Evolutionary conservation across 92 coral and sea anemone genomes (phyloP), one percentile per base, ranked within the genome.

Genomic region (Anthopleura xanthogrammica): DNA sequence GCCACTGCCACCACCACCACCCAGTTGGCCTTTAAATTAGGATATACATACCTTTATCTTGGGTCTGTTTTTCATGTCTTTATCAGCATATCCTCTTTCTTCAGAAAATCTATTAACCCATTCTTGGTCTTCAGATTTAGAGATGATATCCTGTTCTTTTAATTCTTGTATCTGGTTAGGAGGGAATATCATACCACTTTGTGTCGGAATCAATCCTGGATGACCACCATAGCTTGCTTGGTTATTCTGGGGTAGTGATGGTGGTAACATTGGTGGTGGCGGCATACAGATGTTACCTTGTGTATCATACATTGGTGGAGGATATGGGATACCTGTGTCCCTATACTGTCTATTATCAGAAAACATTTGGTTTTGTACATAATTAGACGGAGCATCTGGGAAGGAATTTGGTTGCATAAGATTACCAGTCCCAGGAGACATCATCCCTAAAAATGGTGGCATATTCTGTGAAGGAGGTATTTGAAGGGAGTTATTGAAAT

Each of bases 41-140:
- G 36, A 29, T 29, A 0, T 20, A 62, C 23, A 20, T 84, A 84
- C 87, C 87, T 84, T 84, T 16, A 78, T 76, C 17, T 22, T 40
- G 39, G 39, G 55, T 11, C 16, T 66, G 48, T 79, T 50, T 41
- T 78, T 14, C 20, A 22, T 52, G 19, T 72, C 84, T n/a, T 43
- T 55, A 40, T 9, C 1, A 13, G 8, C 29, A 74, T 78, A 80
- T 48, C 87, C 73, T 80, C 91, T 91, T 62, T 80, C 88, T 75
- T 78, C 74, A 36, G 88, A 29, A 87, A 93, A 93, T 9, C 60
- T 87, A 39, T 91, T 76, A 41, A 93, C 83, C 94, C 90, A 85
- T 12, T 77, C 80, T 75, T 90, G 89, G 71, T 85, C 92, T 60
- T 48, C 58, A 11, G 50, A 41, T 83, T 80, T 83, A 74, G 83